Percentiles rank a stretch among this genome's conserved stretches.
Conservation (phyloP, 2,797 vertebrate species). For the Rhinella marina region DNA sequence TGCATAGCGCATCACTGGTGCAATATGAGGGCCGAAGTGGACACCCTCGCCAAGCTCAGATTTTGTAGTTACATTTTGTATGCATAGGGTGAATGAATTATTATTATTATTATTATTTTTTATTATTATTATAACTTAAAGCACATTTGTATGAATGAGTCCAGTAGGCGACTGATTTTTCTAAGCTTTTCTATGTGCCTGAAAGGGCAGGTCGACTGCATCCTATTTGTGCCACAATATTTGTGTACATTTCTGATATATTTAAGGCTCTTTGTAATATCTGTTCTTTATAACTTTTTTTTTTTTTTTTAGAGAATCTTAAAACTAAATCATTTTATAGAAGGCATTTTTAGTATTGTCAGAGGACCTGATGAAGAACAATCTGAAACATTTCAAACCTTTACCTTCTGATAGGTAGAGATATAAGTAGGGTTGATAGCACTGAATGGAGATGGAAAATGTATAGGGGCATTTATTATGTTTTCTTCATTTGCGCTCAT, state of each 20-base stretch:
- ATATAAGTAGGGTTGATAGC: background rate
- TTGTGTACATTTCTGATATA: slow-evolving; percentile 27
- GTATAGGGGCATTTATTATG: too few species aligned
- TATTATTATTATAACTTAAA: too few species aligned
- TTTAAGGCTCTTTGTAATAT: slow-evolving; percentile 24
- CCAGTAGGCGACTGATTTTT: background rate
- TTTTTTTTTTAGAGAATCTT: background rate
- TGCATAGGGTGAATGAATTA: background rate
- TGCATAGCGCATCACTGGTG: slow-evolving; percentile 19
- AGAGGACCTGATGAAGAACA: background rate
- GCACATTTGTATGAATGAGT: slow-evolving; percentile 23
- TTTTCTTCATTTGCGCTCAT: too few species aligned
- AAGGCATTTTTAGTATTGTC: background rate
- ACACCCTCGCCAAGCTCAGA: background rate
- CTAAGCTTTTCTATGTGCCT: slow-evolving; percentile 25
- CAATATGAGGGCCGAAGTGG: background rate
- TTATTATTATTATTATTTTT: slow-evolving; percentile 14
- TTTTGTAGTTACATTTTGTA: slow-evolving; percentile 54
- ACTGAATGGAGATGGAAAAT: background rate
- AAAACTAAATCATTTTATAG: slow-evolving; percentile 18
- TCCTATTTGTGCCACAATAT: slow-evolving; percentile 16
- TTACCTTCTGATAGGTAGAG: background rate
- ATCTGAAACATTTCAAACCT: slow-evolving; percentile 2
- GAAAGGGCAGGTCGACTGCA: background rate
- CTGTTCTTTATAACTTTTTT: slow-evolving; percentile 33